A percentile compares a stretch with the other conserved stretches of the same genome.
These are phyloP conservation scores for Astreopora myriophthalma DNA, from an alignment of 64 coral and sea anemone species.

Conservation along the genomic window DNA sequence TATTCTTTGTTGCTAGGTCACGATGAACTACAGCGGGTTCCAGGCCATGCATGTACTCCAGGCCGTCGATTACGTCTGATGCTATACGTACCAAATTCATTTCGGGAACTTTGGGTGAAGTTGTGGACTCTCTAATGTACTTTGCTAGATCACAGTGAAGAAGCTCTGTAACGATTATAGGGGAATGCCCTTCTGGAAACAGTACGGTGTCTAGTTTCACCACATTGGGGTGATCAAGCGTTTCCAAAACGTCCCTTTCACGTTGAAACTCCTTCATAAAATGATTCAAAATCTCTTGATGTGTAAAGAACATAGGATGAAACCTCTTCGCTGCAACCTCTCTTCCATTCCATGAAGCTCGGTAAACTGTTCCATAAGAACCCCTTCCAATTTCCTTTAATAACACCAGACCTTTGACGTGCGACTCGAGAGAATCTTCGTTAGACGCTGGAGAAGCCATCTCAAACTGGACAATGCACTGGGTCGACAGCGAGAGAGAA, in stretches of 20 bases:
- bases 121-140: constrained; percentile 59
- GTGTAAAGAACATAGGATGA: constrained; percentile 56
- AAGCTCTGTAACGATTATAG: constrained; percentile 86
- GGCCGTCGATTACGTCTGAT: constrained; percentile 75
- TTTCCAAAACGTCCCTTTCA: constrained; percentile 69
- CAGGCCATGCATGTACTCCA: constrained; percentile 74
- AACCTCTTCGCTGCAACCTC: constrained; percentile 78
- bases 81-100: constrained; percentile 58
- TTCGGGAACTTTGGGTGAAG: constrained; percentile 59
- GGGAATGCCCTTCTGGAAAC: constrained; percentile 55
- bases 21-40: constrained; percentile 66
- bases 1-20: constrained; percentile 83
- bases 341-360: constrained; percentile 68
- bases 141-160: constrained; percentile 72
- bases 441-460: not conserved
- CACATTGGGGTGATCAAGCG: constrained; percentile 77
- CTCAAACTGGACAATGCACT: no score
- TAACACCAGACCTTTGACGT: not conserved
- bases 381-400: constrained; percentile 72
- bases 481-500: no score
- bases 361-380: constrained; percentile 83
- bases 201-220: constrained; percentile 77
- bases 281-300: constrained; percentile 63
- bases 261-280: constrained; percentile 64
- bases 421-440: constrained; percentile 11